Base-by-base conservation (phyloP, 2,113 vertebrate genomes). In the Struthidea cinerea region DNA sequence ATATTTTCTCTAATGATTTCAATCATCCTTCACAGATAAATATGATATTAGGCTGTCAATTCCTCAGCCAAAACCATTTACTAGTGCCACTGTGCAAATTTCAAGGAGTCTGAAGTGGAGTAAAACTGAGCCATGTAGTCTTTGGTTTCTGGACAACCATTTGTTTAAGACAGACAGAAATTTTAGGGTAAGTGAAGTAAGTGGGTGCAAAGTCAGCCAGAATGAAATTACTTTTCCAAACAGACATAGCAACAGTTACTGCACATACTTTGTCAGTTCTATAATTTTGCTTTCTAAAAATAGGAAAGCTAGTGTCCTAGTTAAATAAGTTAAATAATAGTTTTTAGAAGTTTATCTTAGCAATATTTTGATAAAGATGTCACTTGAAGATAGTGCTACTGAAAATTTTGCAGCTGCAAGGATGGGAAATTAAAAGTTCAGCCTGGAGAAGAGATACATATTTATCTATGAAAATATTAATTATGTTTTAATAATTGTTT, bases 331-430 rank as follows among this genome's bases (percentile, higher is more conserved):
- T 64, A 86, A 96, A 91, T 53, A 85, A 76, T 68, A 60, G 13
- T 39, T 84, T 93, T 67, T 80, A 1, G 33, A 95, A 61, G 53
- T 77, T 88, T 69, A 67, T 69, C 16, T 50, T 77, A n/a, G 46
- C 20, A 95, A 90, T 90, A 93, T 90, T 95, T 96, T 85, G 70
- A 85, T 93, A 76, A 92, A 94, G 63, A 61, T 88, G 71, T 80
- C 82, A 95, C 14, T 60, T 83, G 57, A 83, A 86, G 14, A 85
- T 79, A 57, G 26, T 42, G 61, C 84, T 93, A 60, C 49, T 80
- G 59, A 88, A 87, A 83, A 83, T 79, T 73, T 85, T 42, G 83
- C 23, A 85, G 26, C 20, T 90, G 26, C 46, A 60, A 83, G 52
- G n/a, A 23, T 83, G 13, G n/a, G 18, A 92, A 93, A 93, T 93